These are phyloP conservation scores for Brachypteracias leptosomus DNA, from an alignment of 2,113 vertebrate genomes.

Conservation along the genomic window DNA sequence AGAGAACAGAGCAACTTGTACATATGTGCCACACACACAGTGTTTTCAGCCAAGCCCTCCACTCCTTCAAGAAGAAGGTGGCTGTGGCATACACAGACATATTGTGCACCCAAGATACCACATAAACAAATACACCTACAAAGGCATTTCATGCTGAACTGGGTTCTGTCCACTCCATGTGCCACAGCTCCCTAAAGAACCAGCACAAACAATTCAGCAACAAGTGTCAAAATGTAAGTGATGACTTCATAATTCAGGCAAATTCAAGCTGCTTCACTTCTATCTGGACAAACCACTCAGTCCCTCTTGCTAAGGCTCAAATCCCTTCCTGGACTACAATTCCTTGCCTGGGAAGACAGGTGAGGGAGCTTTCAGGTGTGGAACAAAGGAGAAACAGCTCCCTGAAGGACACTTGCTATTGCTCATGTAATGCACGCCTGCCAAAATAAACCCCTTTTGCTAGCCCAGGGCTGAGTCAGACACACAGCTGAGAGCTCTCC, in stretches of 20 bases:
- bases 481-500: background rate
- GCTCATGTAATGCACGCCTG: background rate
- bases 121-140: slow-evolving; percentile 49
- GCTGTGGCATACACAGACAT: slow-evolving; percentile 9
- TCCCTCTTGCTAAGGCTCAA: background rate
- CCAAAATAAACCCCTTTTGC: background rate
- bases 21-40: background rate
- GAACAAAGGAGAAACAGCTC: background rate
- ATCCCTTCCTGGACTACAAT: background rate
- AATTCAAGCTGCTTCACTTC: background rate
- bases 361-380: background rate
- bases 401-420: background rate
- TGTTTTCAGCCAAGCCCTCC: slow-evolving; percentile 2
- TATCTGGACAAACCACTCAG: background rate
- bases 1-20: background rate
- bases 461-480: background rate
- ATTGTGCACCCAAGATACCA: background rate
- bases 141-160: background rate
- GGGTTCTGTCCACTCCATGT: background rate
- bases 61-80: background rate
- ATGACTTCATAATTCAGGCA: background rate
- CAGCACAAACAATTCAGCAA: background rate
- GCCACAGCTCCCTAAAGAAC: background rate
- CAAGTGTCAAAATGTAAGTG: background rate
- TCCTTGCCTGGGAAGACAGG: background rate